A percentile compares a stretch with the other conserved stretches of the same genome.
These are phyloP conservation scores for Amaurobius ferox DNA, from an alignment of 2,888 invertebrate genomes.

Conservation along the genomic window DNA sequence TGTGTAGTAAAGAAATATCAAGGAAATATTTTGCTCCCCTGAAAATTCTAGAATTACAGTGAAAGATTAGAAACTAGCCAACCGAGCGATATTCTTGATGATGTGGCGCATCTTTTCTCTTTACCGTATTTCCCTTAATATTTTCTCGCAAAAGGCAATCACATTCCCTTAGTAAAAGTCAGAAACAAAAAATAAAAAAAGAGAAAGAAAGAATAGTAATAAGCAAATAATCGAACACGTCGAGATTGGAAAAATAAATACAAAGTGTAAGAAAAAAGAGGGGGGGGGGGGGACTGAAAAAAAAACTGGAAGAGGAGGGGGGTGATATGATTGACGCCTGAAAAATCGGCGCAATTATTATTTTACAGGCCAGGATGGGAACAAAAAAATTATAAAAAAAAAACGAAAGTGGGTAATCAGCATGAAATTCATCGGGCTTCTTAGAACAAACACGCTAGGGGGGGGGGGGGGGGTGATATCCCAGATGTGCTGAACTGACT, in stretches of 20 bases:
- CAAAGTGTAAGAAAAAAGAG: background rate
- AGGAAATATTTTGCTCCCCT: too few relatives aligned
- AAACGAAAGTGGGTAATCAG: slow-evolving; percentile 13
- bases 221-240: background rate
- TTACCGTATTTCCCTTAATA: too few relatives aligned
- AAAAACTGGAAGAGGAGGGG: background rate
- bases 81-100: too few relatives aligned
- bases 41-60: too few relatives aligned
- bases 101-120: too few relatives aligned
- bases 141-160: too few relatives aligned
- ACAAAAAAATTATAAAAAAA: background rate
- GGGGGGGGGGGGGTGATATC: background rate
- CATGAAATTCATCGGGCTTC: slow-evolving; percentile 54
- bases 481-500: slow-evolving; percentile 44
- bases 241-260: slow-evolving; percentile 1
- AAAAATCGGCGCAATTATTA: slow-evolving; percentile 56
- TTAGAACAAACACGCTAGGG: slow-evolving; percentile 41
- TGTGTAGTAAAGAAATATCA: too few relatives aligned
- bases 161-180: too few relatives aligned
- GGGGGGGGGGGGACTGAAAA: background rate
- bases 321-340: slow-evolving; percentile 52
- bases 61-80: too few relatives aligned
- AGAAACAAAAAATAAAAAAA: background rate
- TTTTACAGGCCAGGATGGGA: slow-evolving; percentile 16
- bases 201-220: background rate